These are phyloP conservation scores for Bombus breviceps DNA, from an alignment of 1,140 invertebrate species.

Conservation along the genomic window DNA sequence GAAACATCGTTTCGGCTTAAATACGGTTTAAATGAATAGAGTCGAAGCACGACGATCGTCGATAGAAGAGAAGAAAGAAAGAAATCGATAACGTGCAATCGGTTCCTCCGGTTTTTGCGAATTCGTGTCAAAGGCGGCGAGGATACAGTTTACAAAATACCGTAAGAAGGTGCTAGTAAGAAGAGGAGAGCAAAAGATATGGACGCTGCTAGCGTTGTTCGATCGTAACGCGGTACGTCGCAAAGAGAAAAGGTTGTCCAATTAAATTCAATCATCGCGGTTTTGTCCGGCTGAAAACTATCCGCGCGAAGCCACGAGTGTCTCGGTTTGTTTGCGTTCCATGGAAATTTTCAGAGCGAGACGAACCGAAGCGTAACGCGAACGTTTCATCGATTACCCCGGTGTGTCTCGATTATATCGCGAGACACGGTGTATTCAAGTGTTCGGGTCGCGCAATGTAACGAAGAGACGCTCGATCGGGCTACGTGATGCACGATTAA, in stretches of 20 bases:
- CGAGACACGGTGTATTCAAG: conserved; percentile 39
- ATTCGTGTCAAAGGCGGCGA: background rate
- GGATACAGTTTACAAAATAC: too few relatives aligned
- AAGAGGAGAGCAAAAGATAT: background rate
- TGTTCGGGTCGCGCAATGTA: conserved; percentile 28
- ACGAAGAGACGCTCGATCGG: background rate
- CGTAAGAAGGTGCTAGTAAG: background rate
- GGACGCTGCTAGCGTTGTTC: background rate
- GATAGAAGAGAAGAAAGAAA: too few relatives aligned
- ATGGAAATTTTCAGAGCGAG: conserved; percentile 14
- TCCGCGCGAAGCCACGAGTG: background rate
- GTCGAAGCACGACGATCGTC: too few relatives aligned
- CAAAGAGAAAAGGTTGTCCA: background rate
- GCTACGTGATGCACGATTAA: background rate
- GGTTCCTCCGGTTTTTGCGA: conserved; percentile 14
- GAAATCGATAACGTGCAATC: conserved; percentile 1
- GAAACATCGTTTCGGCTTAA: too few relatives aligned
- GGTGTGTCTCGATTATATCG: conserved; percentile 27
- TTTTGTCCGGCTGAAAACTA: background rate
- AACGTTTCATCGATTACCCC: conserved; percentile 52
- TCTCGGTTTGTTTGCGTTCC: conserved; percentile 12
- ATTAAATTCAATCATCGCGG: conserved; percentile 32
- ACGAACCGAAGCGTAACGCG: conserved; percentile 9
- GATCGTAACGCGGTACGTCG: background rate
- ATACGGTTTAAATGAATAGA: background rate